phyloP scores from a whole-genome alignment of 2,113 vertebrate genomes.

The Myodes glareolus region DNA sequence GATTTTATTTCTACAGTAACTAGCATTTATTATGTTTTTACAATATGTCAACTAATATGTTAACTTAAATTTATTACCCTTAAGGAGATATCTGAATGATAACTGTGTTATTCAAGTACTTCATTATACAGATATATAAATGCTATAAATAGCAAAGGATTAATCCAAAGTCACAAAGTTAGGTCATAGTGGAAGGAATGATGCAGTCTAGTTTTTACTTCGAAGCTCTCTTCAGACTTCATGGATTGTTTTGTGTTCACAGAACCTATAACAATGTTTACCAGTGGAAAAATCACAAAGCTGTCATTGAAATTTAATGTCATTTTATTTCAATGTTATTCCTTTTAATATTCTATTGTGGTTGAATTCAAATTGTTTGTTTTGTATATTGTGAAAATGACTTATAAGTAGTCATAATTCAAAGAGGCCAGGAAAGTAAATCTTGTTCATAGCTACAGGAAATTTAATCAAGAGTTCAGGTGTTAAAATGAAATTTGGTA shows the following conservation, averaged over 20 bases:
- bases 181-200: not conserved
- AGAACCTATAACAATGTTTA: not conserved
- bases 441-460: constrained; percentile 26
- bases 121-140: not conserved
- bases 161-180: not conserved
- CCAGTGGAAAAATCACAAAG: not conserved
- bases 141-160: not conserved
- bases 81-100: not conserved
- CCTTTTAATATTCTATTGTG: constrained; percentile 8
- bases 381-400: constrained; percentile 65
- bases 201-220: not conserved
- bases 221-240: not conserved
- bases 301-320: not conserved
- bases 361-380: constrained; percentile 45
- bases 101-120: not conserved
- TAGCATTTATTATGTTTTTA: constrained; percentile 27
- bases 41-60: not conserved
- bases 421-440: constrained; percentile 2
- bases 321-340: constrained; percentile 26
- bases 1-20: constrained; percentile 21
- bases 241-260: not conserved
- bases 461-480: not conserved
- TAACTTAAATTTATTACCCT: not conserved
- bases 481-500: constrained; percentile 55
- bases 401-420: constrained; percentile 10